Evolutionary conservation across 2,113 vertebrate genomes (phyloP), one percentile per base, ranked within the genome.

Genomic region (Chaetorhynchus papuensis): DNA sequence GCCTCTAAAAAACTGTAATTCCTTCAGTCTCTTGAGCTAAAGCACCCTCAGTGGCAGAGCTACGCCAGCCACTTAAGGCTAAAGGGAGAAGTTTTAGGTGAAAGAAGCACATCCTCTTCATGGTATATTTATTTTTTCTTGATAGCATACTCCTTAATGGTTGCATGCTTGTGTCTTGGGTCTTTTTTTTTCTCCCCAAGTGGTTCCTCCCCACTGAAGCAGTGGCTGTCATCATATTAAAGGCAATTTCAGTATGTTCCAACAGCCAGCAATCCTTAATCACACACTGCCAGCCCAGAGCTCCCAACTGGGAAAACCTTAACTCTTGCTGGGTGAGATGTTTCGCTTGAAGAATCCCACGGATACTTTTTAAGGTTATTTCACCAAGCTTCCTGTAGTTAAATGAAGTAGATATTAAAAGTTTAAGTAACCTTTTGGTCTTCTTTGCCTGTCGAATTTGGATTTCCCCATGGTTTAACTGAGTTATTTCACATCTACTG

Each of bases 361-460:
- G 44, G 75, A 93, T 63, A 69, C 70, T 90, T 80, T 42, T 91
- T 65, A 83, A 74, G 39, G 42, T 86, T 83, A 66, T 94, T 94
- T 90, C 68, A 85, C 45, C 54, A 63, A 66, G 20, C 33, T 70
- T 85, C 69, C 76, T 47, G 1, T 39, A 89, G 75, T 87, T 89
- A 87, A 89, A 80, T 72, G 35, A 91, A 60, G 39, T 53, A 65
- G 57, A 72, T 80, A 57, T 33, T 85, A 42, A 45, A 94, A 90
- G 50, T 93, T 95, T 90, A 95, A 93, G 88, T 92, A 94, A 89
- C 35, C 22, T 83, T 76, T 92, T 64, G 12, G 17, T 69, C 65
- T 65, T 76, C 49, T 71, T 87, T 64, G 52, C 42, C 49, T 92
- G 10, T 83, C 93, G 66, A 74, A 74, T 77, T 77, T 52, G 59